Base-by-base conservation (phyloP, 2,113 vertebrate species). In the Lipophrys pholis region DNA sequence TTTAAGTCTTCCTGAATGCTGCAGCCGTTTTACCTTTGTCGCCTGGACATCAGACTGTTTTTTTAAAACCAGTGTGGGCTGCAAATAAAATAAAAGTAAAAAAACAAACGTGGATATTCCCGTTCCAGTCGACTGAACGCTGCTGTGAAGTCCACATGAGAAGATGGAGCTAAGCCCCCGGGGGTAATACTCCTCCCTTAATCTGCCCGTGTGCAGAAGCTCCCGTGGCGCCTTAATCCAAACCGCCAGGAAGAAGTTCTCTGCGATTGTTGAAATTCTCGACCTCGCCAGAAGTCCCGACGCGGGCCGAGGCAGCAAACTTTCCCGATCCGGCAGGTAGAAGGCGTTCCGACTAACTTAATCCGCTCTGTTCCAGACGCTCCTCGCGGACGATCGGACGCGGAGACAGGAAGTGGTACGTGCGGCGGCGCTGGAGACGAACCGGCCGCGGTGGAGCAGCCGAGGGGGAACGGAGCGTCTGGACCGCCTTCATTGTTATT, bases 281-380 rank as follows among this genome's bases (percentile, higher is more conserved):
- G 2, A 4, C 21, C 21, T 30, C 21, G 21, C 21, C 21, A 30
- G 21, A 30, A 30, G 21, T 30, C 21, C 21, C 2, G 21, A 30
- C 21, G 21, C 4, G 21, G 21, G 21, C 21, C 21, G 21, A 4
- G 42, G 55, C 42, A 5, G 67, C 54, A 60, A 79, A 78, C 51
- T 72, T 65, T 30, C 21, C 21, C 21, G 21, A 30, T 64, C 35
- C 79, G 84, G 76, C 84, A 83, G 80, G 78, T 76, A 70, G 40
- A 64, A 30, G 50, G 50, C 60, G 57, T 64, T 64, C 66, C 11
- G 21, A 0, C 64, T 80, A 61, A 38, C 55, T 67, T 90, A 92
- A 93, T 90, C 90, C 86, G 73, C 82, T 69, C 65, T 52, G 71
- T 84, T 88, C 86, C 85, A 90, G 79, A 66, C 78, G 83, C 68